These are phyloP conservation scores for Nipponacmea schrenckii DNA, from an alignment of 2,888 invertebrate genomes.

Conservation along the genomic window DNA sequence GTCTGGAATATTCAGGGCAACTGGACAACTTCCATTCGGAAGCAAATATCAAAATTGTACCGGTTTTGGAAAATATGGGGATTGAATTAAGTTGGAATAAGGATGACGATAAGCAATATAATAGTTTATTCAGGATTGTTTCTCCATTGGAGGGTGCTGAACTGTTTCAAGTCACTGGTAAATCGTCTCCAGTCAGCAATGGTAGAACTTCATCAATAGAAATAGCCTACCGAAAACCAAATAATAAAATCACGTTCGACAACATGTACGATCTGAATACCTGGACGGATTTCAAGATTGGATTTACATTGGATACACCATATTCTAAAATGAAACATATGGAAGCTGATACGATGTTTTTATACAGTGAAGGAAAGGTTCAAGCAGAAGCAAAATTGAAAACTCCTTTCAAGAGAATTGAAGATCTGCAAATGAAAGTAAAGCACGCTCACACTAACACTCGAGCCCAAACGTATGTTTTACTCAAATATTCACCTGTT, in stretches of 20 bases:
- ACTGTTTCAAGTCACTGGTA: too few relatives aligned
- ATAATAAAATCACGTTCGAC: too few relatives aligned
- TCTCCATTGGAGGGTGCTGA: too few relatives aligned
- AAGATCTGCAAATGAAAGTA: constrained; percentile 9
- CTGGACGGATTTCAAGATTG: background rate
- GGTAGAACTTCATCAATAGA: too few relatives aligned
- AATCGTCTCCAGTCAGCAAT: too few relatives aligned
- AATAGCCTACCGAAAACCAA: too few relatives aligned
- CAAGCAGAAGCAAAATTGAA: constrained; percentile 10
- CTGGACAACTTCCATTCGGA: too few relatives aligned
- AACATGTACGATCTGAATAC: constrained; percentile 1
- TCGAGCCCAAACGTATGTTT: constrained; percentile 5
- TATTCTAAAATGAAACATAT: background rate
- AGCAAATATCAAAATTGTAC: too few relatives aligned
- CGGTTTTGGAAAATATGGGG: too few relatives aligned
- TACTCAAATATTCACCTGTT: constrained; percentile 3
- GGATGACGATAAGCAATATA: too few relatives aligned
- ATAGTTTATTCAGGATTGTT: too few relatives aligned
- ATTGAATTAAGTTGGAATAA: too few relatives aligned
- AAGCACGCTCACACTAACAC: background rate
- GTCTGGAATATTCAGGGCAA: constrained; percentile 7
- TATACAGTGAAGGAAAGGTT: background rate
- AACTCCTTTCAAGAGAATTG: constrained; percentile 9
- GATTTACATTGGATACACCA: constrained; percentile 3
- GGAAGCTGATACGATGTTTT: constrained; percentile 6